These are phyloP conservation scores for Tonatia bakeri DNA, from an alignment of 2,113 vertebrate genomes.

Conservation along the genomic window DNA sequence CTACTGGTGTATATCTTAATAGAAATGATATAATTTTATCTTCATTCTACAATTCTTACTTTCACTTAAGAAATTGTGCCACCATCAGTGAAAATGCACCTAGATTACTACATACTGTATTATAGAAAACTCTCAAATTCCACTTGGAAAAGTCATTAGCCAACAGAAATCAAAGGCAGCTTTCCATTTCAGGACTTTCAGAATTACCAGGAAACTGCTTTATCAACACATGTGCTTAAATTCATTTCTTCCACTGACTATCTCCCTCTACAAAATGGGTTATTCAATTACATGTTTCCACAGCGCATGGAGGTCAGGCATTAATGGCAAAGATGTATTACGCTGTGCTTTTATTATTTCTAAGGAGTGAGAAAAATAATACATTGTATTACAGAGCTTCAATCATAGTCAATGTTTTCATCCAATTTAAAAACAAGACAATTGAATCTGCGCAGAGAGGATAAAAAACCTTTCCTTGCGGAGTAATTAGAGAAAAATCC, in stretches of 20 bases:
- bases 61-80: constrained; percentile 47
- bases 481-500: constrained; percentile 38
- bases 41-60: constrained; percentile 19
- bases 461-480: not conserved
- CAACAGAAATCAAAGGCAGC: constrained; percentile 53
- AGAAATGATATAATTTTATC: constrained; percentile 44
- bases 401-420: constrained; percentile 37
- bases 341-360: constrained; percentile 73
- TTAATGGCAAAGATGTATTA: constrained; percentile 65
- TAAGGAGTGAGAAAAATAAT: constrained; percentile 66
- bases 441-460: constrained; percentile 33
- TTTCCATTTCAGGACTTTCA: constrained; percentile 61
- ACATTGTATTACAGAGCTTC: constrained; percentile 40
- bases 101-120: constrained; percentile 59
- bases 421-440: constrained; percentile 71
- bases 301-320: constrained; percentile 59
- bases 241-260: constrained; percentile 68
- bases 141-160: constrained; percentile 19
- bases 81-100: constrained; percentile 50
- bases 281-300: constrained; percentile 63
- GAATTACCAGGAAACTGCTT: constrained; percentile 44
- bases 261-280: constrained; percentile 63
- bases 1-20: constrained; percentile 41
- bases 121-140: constrained; percentile 51
- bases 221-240: constrained; percentile 64